These are phyloP conservation scores for Chouioia cunea DNA, from an alignment of 2,888 invertebrate genomes.

Conservation along the genomic window DNA sequence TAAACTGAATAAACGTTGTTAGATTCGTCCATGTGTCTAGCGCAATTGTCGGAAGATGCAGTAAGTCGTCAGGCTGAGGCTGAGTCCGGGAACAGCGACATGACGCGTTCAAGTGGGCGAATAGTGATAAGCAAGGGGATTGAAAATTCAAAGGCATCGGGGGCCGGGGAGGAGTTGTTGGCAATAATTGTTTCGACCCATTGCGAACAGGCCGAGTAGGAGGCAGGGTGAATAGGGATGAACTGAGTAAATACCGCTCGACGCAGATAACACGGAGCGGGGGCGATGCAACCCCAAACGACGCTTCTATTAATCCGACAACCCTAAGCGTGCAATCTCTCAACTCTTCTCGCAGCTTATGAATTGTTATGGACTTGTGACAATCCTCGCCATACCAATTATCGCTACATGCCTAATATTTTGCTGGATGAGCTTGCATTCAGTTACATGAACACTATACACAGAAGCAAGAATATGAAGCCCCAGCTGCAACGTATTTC, in stretches of 20 bases:
- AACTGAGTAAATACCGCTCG: constrained; percentile 65
- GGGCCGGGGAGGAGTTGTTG: too few species aligned
- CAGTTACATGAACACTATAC: too few species aligned
- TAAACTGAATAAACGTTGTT: too few species aligned
- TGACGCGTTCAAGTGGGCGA: background rate
- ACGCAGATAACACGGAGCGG: constrained; percentile 64
- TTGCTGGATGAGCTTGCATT: too few species aligned
- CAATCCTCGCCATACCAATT: background rate
- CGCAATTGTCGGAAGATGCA: too few species aligned
- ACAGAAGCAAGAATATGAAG: too few species aligned
- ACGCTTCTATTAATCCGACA: constrained; percentile 64
- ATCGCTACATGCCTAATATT: too few species aligned
- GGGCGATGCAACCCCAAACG: constrained; percentile 61
- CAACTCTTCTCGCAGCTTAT: constrained; percentile 51
- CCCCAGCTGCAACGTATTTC: background rate
- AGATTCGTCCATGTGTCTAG: too few species aligned
- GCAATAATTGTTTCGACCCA: constrained; percentile 60
- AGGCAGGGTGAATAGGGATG: constrained; percentile 53
- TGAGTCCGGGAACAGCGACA: too few species aligned
- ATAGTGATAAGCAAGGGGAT: constrained; percentile 11
- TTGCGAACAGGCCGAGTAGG: constrained; percentile 54
- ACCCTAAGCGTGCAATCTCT: constrained; percentile 50
- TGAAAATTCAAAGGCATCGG: constrained; percentile 59
- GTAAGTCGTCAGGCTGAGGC: too few species aligned
- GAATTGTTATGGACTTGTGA: constrained; percentile 58